Percentiles rank a stretch among this genome's conserved stretches.
Conservation (phyloP, 2,888 invertebrate species). For the Antheraea assamensis region DNA sequence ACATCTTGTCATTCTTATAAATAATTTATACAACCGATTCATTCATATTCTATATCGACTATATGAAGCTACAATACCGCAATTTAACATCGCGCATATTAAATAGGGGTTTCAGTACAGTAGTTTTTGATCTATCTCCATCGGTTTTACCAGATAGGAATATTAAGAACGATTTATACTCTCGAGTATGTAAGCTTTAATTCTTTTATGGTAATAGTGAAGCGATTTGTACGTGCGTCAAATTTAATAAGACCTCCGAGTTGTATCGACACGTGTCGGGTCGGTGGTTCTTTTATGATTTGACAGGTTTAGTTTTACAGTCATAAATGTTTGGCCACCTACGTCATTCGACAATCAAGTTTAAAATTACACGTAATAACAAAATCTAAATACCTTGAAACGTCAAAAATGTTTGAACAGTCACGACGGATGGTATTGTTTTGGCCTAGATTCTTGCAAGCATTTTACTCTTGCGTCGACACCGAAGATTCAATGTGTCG, state of each 20-base stretch:
- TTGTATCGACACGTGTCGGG: background rate
- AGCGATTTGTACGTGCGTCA: background rate
- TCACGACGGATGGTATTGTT: conserved; percentile 36
- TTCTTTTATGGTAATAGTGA: conserved; percentile 12
- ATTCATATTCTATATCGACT: conserved; percentile 11
- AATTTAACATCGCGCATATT: conserved; percentile 10
- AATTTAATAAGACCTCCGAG: conserved; percentile 8
- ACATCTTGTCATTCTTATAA: conserved; percentile 2
- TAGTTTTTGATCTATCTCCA: conserved; percentile 4
- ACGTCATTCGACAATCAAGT: conserved; percentile 19
- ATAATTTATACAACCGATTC: background rate
- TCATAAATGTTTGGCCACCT: conserved; percentile 16
- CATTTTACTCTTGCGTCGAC: conserved; percentile 25
- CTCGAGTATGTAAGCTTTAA: conserved; percentile 12
- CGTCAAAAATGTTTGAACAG: conserved; percentile 40
- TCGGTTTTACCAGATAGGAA: conserved; percentile 9
- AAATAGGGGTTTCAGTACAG: conserved; percentile 1
- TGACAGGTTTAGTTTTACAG: conserved; percentile 13
- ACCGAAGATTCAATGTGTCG: background rate
- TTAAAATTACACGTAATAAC: conserved; percentile 21
- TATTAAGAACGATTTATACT: conserved; percentile 18
- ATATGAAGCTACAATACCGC: conserved; percentile 5
- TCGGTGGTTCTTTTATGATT: background rate
- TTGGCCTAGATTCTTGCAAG: conserved; percentile 33
- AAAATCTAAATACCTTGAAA: conserved; percentile 30